Evolutionary conservation across 2,888 invertebrate genomes (phyloP).

Genomic region (Ceriagrion tenellum): DNA sequence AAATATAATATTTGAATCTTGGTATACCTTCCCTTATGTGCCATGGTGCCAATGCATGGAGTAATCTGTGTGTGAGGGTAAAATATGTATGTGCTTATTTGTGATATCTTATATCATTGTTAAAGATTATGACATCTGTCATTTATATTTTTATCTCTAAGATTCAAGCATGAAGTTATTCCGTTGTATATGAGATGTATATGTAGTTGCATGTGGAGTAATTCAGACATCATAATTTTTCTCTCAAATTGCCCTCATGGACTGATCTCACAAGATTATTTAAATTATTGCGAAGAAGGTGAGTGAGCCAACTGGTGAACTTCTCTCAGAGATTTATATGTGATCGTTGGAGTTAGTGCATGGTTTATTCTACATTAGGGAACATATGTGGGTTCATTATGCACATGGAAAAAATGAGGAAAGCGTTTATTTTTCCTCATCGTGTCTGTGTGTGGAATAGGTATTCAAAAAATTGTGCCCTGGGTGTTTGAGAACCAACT

Average conservation of each 20-base stretch:
- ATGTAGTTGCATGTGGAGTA: not conserved
- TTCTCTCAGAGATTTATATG: not conserved
- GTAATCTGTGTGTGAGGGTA: not conserved
- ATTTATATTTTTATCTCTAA: not conserved
- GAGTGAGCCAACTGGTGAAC: not conserved
- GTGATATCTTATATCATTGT: not conserved
- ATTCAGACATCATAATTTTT: not conserved
- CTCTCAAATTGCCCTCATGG: slow-evolving; percentile 32
- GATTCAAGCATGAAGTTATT: not conserved
- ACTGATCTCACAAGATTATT: slow-evolving; percentile 45
- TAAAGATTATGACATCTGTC: not conserved
- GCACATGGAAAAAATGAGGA: not conserved
- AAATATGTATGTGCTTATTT: not conserved
- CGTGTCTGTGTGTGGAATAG: no score
- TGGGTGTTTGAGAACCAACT: no score
- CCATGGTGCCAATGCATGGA: not conserved
- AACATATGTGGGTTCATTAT: not conserved
- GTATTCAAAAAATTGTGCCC: no score
- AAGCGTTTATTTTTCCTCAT: not conserved
- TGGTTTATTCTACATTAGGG: not conserved
- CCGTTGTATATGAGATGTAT: not conserved
- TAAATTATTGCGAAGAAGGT: slow-evolving; percentile 61
- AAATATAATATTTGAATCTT: no score
- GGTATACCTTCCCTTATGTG: not conserved
- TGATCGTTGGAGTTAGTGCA: not conserved